Base-by-base conservation (phyloP, 2,888 invertebrate species). In the Amphipyra tragopoginis region DNA sequence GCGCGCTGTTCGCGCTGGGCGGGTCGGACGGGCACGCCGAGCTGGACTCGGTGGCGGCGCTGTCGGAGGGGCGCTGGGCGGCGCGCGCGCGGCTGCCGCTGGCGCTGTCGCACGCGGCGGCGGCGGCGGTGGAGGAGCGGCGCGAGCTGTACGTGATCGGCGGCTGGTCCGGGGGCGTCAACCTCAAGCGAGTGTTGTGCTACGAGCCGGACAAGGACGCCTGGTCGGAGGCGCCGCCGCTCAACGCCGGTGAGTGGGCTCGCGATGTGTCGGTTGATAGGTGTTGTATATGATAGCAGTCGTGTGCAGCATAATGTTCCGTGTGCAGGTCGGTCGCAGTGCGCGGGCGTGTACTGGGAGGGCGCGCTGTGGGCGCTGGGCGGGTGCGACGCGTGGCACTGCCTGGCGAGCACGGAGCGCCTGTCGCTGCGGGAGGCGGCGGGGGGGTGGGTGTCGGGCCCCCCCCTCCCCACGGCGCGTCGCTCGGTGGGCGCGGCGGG, bases 381-480 rank as follows among this genome's bases (percentile, higher is more conserved):
- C 63, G 98, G 98, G 33, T 97, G 97, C 87, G 98, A 98, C 91
- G 96, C 97, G n/a, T 98, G 98, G 98, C 97, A 97, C 91, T 98
- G 98, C 88, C 95, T 98, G 47, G 88, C 92, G 40, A 78, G 83
- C 75, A 91, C 91, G 9, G 95, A 95, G 86, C 78, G 77, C 56
- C 86, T 93, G 81, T 60, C 42, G 75, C 15, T 51, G 13, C 21
- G 39, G n/a, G 26, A 0, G 36, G 68, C 62, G 40, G 73, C 65
- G 36, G 62, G 76, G 96, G 95, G 56, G 96, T 96, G 0, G 95
- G 96, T 8, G 89, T 97, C 29, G 90, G 48, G 95, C 94, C 3
- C 93, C 95, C 89, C 96, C 52, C 95, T 98, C 85, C 96, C 96
- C 56, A 96, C 97, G 5, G 96, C 97, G 51, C 94, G 97, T 9